Percentiles rank a stretch among this genome's conserved stretches.
These are phyloP conservation scores for Grus americana DNA, from an alignment of 2,113 vertebrate species.

Conservation along the genomic window DNA sequence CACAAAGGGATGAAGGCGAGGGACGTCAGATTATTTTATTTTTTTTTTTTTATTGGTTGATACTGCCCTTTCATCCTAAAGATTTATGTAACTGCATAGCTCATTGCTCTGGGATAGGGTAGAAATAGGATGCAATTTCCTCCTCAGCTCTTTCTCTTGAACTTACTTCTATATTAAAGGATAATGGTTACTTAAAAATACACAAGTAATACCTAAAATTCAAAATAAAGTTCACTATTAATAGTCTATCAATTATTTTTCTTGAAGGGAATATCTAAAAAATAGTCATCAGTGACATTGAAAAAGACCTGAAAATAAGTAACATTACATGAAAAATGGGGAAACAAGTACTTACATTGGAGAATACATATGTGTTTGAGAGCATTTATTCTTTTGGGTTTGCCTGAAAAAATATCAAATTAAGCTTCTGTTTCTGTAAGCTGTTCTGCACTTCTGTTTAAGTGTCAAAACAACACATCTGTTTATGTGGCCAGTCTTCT, in stretches of 20 bases:
- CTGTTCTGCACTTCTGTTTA: neutral
- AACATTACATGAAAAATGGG: neutral
- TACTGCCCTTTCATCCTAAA: neutral
- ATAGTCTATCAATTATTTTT: neutral
- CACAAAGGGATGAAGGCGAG: neutral
- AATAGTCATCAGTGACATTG: neutral
- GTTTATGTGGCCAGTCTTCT: neutral
- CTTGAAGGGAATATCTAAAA: neutral
- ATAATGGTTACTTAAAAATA: neutral
- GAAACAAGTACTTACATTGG: neutral
- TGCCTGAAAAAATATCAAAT: neutral
- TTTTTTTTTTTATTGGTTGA: neutral
- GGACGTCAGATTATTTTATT: neutral
- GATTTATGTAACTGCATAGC: neutral
- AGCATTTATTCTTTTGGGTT: neutral
- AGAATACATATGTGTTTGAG: neutral
- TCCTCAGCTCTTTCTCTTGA: neutral
- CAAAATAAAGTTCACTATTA: neutral
- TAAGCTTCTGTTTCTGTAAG: neutral
- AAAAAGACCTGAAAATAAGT: neutral
- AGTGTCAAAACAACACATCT: neutral
- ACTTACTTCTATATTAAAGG: neutral
- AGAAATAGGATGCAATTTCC: neutral
- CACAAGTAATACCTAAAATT: neutral
- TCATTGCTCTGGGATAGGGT: neutral